Conservation (phyloP, 2,888 invertebrate genomes). For the Acanthopleura granulata region DNA sequence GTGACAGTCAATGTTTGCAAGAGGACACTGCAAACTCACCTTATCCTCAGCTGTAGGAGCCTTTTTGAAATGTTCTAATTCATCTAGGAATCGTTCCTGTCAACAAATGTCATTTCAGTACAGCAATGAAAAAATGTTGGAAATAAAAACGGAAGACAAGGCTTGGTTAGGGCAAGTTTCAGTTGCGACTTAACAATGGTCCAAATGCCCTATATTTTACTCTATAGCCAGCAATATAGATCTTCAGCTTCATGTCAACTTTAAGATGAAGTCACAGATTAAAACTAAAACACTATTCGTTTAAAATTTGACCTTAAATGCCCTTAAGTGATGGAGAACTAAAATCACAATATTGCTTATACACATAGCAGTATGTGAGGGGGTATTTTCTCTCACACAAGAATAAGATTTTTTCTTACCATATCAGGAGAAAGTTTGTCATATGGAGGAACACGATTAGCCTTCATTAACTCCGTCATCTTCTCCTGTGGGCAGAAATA, state of each 20-base stretch:
- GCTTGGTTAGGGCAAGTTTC: too few species aligned
- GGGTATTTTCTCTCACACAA: too few species aligned
- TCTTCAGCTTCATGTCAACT: too few species aligned
- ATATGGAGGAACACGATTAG: constrained; percentile 18
- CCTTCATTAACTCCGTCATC: constrained; percentile 18
- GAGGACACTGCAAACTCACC: constrained; percentile 8
- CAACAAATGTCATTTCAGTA: background rate
- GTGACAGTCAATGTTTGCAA: too few species aligned
- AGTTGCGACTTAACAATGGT: too few species aligned
- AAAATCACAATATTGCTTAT: background rate
- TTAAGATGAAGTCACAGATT: too few species aligned
- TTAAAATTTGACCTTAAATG: background rate
- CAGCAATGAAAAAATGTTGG: background rate
- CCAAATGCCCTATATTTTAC: too few species aligned
- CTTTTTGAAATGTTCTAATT: constrained; percentile 17
- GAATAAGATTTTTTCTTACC: background rate
- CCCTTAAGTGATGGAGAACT: background rate
- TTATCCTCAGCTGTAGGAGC: constrained; percentile 14
- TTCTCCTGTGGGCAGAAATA: constrained; percentile 1
- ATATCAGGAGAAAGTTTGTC: constrained; percentile 19
- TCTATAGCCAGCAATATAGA: too few species aligned
- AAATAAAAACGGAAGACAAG: constrained; percentile 11
- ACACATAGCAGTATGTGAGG: background rate
- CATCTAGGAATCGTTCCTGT: constrained; percentile 18
- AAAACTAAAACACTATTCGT: too few species aligned